Percentiles rank a stretch among this genome's conserved stretches.
phyloP scores from a whole-genome alignment of 1,140 invertebrate genomes.

The Zaprionus lachaisei region DNA sequence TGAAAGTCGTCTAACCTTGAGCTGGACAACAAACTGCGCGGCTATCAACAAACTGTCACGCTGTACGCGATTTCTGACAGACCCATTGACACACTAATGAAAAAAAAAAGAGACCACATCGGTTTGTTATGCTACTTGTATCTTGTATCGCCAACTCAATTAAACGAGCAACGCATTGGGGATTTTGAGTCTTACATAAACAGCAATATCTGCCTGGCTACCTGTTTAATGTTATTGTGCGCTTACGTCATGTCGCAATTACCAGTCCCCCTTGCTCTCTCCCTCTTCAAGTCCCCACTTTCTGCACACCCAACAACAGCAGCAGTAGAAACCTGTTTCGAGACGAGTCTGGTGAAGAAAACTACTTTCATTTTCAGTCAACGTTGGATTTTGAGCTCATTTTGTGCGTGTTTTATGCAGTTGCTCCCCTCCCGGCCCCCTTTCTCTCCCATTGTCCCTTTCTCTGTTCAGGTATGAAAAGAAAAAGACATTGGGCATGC shows the following conservation, averaged over 20 bases:
- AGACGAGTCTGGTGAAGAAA: slow-evolving; percentile 54
- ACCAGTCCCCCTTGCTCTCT: slow-evolving; percentile 12
- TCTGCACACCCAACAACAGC: slow-evolving; percentile 34
- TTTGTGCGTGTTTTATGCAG: slow-evolving; percentile 15
- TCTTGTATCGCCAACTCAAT: slow-evolving; percentile 43
- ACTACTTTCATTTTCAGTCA: slow-evolving; percentile 75
- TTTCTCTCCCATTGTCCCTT: not conserved
- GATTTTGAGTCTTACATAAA: slow-evolving; percentile 48
- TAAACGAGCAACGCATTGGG: slow-evolving; percentile 22
- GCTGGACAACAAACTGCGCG: not conserved
- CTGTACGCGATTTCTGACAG: not conserved
- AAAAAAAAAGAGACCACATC: slow-evolving; percentile 9
- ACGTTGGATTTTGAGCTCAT: slow-evolving; percentile 41
- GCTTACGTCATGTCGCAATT: slow-evolving; percentile 66
- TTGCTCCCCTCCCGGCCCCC: not conserved
- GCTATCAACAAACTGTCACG: slow-evolving; percentile 6
- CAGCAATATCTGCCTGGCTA: slow-evolving; percentile 46
- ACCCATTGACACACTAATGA: slow-evolving; percentile 30
- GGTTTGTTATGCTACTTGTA: slow-evolving; percentile 16
- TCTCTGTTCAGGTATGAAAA: not conserved
- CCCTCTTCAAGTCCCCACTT: not conserved
- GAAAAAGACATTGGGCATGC: slow-evolving; percentile 69
- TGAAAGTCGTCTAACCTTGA: slow-evolving; percentile 12
- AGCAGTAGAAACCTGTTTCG: slow-evolving; percentile 63
- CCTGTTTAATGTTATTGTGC: slow-evolving; percentile 40